Evolutionary conservation across 2,113 vertebrate genomes (phyloP).

Genomic region (Bungarus multicinctus): DNA sequence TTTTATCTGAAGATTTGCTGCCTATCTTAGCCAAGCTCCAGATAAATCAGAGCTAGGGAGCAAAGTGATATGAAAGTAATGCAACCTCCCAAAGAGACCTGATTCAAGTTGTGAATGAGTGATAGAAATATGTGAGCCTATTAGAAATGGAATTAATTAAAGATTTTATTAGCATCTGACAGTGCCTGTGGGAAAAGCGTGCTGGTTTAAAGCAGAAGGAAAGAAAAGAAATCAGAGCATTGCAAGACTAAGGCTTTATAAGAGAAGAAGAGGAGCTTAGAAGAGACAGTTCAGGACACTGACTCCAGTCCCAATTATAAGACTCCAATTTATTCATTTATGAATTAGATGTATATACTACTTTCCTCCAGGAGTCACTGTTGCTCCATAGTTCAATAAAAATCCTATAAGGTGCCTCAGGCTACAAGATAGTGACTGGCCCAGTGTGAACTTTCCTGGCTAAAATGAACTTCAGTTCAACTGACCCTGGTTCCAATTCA

Average conservation of each 20-base stretch:
- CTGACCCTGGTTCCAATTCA: not conserved
- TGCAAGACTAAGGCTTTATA: slow-evolving; percentile 33
- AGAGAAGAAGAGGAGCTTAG: slow-evolving; percentile 9
- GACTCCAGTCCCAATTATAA: not conserved
- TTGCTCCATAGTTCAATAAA: not conserved
- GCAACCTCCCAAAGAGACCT: slow-evolving; percentile 35
- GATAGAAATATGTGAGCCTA: slow-evolving; percentile 64
- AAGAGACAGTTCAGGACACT: not conserved
- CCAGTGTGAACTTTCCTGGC: not conserved
- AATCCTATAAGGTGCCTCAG: not conserved
- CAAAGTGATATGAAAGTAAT: slow-evolving; percentile 66
- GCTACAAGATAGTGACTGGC: not conserved
- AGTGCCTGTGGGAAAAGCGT: slow-evolving; percentile 49
- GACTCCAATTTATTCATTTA: not conserved
- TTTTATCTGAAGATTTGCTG: slow-evolving; percentile 63
- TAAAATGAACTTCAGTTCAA: not conserved
- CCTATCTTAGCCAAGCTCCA: slow-evolving; percentile 53
- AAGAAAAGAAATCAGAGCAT: slow-evolving; percentile 53
- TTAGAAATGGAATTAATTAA: slow-evolving; percentile 70
- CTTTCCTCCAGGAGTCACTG: not conserved
- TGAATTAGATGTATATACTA: not conserved
- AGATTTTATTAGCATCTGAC: slow-evolving; percentile 69
- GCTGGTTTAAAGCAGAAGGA: slow-evolving; percentile 23
- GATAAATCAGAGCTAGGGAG: slow-evolving; percentile 62
- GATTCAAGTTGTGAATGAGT: slow-evolving; percentile 65